phyloP scores from a whole-genome alignment of 2,797 vertebrate genomes.

The Argyrosomus regius region DNA sequence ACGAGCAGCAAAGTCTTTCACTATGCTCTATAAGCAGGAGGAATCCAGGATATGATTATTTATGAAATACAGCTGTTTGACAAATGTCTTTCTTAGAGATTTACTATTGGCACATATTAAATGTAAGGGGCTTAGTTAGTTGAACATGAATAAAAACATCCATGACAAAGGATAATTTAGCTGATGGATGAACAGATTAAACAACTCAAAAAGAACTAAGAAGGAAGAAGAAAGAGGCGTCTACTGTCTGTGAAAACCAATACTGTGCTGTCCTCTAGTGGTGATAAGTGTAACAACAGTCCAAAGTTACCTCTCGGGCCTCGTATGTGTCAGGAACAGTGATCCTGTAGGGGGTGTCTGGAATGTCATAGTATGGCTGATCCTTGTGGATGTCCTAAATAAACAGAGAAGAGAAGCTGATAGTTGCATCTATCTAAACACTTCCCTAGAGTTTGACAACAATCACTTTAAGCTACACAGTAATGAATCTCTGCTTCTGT shows the following conservation, averaged over 20 bases:
- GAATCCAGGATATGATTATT: neutral
- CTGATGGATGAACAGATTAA: neutral
- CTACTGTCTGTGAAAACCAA: slow-evolving; percentile 8
- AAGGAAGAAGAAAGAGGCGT: neutral
- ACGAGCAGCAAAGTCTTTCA: slow-evolving; percentile 98
- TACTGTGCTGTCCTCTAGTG: slow-evolving; percentile 61
- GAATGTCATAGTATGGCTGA: slow-evolving; percentile 97
- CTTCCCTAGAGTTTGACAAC: neutral
- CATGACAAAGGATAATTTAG: neutral
- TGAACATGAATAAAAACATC: neutral
- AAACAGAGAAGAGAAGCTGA: slow-evolving; percentile 19
- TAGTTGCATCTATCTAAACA: neutral
- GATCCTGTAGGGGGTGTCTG: slow-evolving; percentile 95
- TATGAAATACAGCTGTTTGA: neutral
- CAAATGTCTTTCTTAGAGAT: neutral
- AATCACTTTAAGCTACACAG: neutral
- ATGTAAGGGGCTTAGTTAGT: neutral
- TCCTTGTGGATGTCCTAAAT: slow-evolving; percentile 98
- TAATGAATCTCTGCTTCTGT: neutral
- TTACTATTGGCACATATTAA: neutral
- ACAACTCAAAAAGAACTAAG: neutral
- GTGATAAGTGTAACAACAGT: slow-evolving; percentile 15
- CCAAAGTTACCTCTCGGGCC: slow-evolving; percentile 91
- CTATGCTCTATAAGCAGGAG: slow-evolving; percentile 89
- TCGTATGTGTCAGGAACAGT: slow-evolving; percentile 97